Base-by-base conservation (phyloP, 1,140 invertebrate species). In the Colletes latitarsis region DNA sequence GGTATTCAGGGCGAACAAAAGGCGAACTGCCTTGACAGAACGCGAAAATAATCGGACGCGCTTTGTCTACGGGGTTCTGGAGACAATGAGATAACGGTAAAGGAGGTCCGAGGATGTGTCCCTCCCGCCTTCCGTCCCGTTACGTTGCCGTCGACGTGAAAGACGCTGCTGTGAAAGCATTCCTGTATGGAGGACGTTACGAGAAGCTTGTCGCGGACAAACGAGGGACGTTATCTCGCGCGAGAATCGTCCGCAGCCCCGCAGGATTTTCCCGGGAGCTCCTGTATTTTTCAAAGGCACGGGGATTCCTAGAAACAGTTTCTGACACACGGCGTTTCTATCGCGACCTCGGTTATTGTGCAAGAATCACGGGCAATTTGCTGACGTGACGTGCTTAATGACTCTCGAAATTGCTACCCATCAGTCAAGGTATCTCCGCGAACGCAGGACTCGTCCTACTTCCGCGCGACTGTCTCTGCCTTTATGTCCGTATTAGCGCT, bases 1-100 rank as follows among this genome's bases (percentile, higher is more conserved):
- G 76, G 67, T 66, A 77, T 85, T 83, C 52, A 57, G 19, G 58
- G 4, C 46, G 69, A 74, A 83, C 81, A 83, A 85, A 85, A 21
- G 81, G 30, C 63, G 62, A 64, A 63, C 70, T 76, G 53, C 57
- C 83, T 72, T 41, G 60, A 69, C 68, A 58, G 72, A 55, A 76
- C 62, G 78, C 30, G 77, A 83, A 85, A 85, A 83, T 83, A 85
- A 85, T 83, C 82, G 81, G 69, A 43, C 70, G 62, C 70, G 58
- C 81, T 83, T 83, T 75, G 76, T 85, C 72, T 58, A 46, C 55
- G 53, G 58, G 15, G 14, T 53, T 63, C 73, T 46, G 21, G 64
- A 82, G 80, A 82, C 80, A 82, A 82, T 73, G 76, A 70, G 60
- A 41, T 62, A 49, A 77, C 57, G 57, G 57, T 4, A 4, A 49